Conservation (phyloP, 2,888 invertebrate genomes). For the Torymus aiolomorphi region DNA sequence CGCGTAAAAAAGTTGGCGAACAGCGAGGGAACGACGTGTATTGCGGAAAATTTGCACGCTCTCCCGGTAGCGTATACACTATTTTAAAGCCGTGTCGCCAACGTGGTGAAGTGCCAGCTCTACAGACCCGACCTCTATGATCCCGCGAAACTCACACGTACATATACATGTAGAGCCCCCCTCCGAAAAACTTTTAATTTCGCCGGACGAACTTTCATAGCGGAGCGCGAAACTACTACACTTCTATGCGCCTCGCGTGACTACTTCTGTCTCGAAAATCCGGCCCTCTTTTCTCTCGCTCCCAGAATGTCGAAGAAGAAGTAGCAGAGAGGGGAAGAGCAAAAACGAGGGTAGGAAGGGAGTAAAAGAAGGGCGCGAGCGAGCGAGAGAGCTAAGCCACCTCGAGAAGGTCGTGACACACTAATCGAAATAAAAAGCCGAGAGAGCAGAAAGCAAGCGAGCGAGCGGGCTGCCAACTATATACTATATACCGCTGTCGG, state of each 20-base stretch:
- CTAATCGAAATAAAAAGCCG: conserved; percentile 44
- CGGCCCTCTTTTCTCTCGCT: neutral
- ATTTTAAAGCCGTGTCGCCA: conserved; percentile 18
- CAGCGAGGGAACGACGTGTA: no score
- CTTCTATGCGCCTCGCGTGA: neutral
- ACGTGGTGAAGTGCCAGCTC: conserved; percentile 7
- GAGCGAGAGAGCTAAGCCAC: neutral
- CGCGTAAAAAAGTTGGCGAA: no score
- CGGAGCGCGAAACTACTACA: no score
- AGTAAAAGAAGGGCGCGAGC: conserved; percentile 1
- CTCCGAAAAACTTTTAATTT: conserved; percentile 27
- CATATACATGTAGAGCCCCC: no score
- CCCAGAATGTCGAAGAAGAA: neutral
- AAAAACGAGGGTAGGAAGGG: no score
- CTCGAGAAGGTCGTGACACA: conserved; percentile 50
- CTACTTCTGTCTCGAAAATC: neutral
- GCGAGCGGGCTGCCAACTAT: no score
- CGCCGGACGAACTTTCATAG: neutral
- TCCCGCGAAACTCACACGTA: no score
- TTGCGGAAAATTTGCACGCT: neutral
- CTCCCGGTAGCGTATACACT: neutral
- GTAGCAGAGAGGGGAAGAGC: neutral
- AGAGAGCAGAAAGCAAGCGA: no score
- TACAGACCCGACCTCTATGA: conserved; percentile 10
- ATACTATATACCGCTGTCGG: no score